Conservation (phyloP, 1,140 invertebrate genomes). For the Drosophila pachea region DNA sequence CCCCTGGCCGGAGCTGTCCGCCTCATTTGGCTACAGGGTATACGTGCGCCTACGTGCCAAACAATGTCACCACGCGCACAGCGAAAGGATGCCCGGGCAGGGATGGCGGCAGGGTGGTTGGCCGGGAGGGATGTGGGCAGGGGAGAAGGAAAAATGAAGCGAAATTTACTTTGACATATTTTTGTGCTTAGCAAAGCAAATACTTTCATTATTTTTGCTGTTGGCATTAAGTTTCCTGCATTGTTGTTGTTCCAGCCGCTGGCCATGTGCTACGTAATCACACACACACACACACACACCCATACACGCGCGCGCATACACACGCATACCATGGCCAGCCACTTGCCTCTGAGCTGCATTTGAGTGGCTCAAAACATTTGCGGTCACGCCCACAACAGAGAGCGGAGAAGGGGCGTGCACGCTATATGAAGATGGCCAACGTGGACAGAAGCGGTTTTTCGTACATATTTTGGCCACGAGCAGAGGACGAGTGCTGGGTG, state of each 20-base stretch:
- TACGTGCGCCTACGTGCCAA: slow-evolving; percentile 51
- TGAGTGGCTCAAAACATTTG: slow-evolving; percentile 51
- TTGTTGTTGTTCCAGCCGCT: slow-evolving; percentile 47
- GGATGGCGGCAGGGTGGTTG: background rate
- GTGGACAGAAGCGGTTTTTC: slow-evolving; percentile 35
- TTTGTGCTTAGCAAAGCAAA: slow-evolving; percentile 78
- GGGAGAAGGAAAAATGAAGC: slow-evolving; percentile 60
- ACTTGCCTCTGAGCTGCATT: slow-evolving; percentile 47
- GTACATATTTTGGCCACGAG: slow-evolving; percentile 19
- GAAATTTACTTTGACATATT: slow-evolving; percentile 77
- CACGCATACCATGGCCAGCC: slow-evolving; percentile 3
- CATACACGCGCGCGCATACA: background rate
- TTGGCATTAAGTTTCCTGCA: slow-evolving; percentile 70
- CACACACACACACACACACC: slow-evolving; percentile 18
- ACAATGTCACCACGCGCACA: slow-evolving; percentile 5
- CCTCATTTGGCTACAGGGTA: too few species aligned
- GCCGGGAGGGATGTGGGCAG: background rate
- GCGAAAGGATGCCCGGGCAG: slow-evolving; percentile 29
- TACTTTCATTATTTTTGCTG: slow-evolving; percentile 77
- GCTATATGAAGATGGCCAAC: slow-evolving; percentile 20
- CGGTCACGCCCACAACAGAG: slow-evolving; percentile 23
- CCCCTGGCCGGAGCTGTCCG: too few species aligned
- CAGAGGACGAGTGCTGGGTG: too few species aligned
- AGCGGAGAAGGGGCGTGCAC: background rate
- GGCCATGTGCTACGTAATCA: slow-evolving; percentile 25